Conservation (phyloP, 2,797 vertebrate species). For the Novumbra hubbsi region DNA sequence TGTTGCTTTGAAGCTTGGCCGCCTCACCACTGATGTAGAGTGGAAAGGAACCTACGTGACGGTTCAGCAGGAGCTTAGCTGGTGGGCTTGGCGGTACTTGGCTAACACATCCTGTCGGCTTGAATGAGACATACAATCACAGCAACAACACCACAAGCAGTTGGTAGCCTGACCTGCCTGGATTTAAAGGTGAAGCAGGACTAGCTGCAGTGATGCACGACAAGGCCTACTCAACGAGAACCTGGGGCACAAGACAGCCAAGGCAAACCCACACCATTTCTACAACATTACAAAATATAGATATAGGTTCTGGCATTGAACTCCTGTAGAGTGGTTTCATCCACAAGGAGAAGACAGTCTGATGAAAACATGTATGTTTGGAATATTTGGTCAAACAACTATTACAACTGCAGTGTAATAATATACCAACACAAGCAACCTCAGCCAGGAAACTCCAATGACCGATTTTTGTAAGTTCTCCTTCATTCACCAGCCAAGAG, state of each 20-base stretch:
- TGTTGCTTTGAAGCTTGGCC: background rate
- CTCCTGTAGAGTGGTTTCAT: background rate
- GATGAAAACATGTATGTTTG: background rate
- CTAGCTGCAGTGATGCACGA: slow-evolving; percentile 56
- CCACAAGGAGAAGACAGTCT: background rate
- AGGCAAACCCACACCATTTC: slow-evolving; percentile 13
- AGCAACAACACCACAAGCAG: background rate
- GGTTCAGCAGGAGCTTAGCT: background rate
- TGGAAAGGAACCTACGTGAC: background rate
- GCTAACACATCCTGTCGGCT: background rate
- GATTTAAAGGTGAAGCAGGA: slow-evolving; percentile 52
- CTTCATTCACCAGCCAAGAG: slow-evolving; percentile 31
- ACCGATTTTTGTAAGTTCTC: slow-evolving; percentile 29
- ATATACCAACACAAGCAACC: background rate
- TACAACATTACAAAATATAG: too few relatives aligned
- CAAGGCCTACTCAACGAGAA: slow-evolving; percentile 65
- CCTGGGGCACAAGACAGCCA: slow-evolving; percentile 40
- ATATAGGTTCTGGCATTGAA: too few relatives aligned
- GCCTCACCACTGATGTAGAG: background rate
- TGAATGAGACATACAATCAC: background rate
- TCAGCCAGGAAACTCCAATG: background rate
- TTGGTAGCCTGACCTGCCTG: slow-evolving; percentile 29
- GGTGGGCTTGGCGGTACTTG: background rate
- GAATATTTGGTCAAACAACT: background rate
- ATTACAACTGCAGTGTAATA: background rate